Percentiles rank a stretch among this genome's conserved stretches.
Conservation (phyloP, 2,113 vertebrate genomes). For the Pelobates fuscus region DNA sequence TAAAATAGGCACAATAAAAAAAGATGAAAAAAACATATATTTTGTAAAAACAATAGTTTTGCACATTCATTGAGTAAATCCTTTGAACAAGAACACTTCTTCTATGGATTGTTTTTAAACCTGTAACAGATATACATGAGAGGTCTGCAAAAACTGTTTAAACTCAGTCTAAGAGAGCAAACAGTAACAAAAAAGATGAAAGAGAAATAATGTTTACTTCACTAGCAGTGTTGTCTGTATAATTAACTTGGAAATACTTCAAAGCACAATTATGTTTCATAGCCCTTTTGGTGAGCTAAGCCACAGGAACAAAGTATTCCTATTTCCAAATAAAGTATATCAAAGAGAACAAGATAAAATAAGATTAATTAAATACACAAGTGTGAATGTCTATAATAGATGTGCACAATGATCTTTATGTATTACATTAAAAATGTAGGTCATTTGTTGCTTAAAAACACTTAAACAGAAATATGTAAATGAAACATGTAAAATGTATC, state of each 20-base stretch:
- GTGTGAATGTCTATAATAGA: conserved; percentile 40
- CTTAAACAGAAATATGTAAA: not conserved
- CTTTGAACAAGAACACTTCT: not conserved
- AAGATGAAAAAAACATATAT: too few relatives aligned
- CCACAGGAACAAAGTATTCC: conserved; percentile 54
- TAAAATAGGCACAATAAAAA: too few relatives aligned
- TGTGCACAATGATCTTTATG: conserved; percentile 11
- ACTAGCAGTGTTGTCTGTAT: conserved; percentile 48
- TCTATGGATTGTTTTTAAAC: conserved; percentile 34
- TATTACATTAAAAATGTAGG: conserved; percentile 19
- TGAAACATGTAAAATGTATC: not conserved
- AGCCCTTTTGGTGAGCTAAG: conserved; percentile 54
- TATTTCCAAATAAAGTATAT: conserved; percentile 44
- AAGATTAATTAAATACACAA: conserved; percentile 52
- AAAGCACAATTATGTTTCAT: conserved; percentile 51
- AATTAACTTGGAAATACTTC: conserved; percentile 60
- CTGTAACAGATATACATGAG: conserved; percentile 10
- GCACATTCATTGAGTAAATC: too few relatives aligned
- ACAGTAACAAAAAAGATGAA: conserved; percentile 37
- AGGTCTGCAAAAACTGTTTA: conserved; percentile 25
- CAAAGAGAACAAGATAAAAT: conserved; percentile 39
- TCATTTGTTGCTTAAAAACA: not conserved
- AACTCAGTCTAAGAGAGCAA: conserved; percentile 34
- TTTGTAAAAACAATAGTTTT: too few relatives aligned
- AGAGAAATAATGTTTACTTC: conserved; percentile 38